Evolutionary conservation across 2,797 vertebrate genomes (phyloP).

Genomic region (Mus minutoides): DNA sequence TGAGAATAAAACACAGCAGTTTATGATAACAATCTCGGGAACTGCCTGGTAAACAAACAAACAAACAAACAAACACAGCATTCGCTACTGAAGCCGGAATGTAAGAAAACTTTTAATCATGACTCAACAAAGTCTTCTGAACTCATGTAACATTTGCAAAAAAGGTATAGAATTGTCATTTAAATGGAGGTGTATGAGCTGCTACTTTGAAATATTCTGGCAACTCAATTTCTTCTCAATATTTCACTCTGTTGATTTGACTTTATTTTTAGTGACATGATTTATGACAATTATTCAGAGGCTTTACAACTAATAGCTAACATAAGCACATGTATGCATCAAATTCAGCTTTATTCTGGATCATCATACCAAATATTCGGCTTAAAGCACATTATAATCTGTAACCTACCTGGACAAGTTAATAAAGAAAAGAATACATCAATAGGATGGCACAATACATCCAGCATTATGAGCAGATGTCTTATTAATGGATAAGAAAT

Average conservation of each 20-base stretch:
- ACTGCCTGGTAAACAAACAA: not conserved
- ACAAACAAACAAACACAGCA: not conserved
- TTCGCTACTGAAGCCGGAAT: not conserved
- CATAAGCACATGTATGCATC: not conserved
- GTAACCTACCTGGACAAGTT: not conserved
- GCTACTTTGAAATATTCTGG: not conserved
- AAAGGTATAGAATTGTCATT: not conserved
- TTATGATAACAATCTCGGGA: accelerated
- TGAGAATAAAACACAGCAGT: not conserved
- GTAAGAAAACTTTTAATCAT: not conserved
- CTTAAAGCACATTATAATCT: not conserved
- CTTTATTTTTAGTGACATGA: not conserved
- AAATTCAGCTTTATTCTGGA: not conserved
- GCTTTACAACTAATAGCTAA: not conserved
- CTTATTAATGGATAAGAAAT: not conserved
- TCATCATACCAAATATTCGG: not conserved
- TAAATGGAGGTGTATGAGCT: not conserved
- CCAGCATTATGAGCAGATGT: not conserved
- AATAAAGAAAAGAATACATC: not conserved
- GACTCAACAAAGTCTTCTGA: not conserved
- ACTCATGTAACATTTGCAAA: not conserved
- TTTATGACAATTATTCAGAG: not conserved
- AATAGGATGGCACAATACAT: no score
- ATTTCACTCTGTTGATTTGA: not conserved
- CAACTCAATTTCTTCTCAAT: not conserved